A percentile compares a stretch with the other conserved stretches of the same genome.
Conservation (phyloP, 53 echinoderm and acorn worm genomes). For the Mesocentrotus franciscanus region DNA sequence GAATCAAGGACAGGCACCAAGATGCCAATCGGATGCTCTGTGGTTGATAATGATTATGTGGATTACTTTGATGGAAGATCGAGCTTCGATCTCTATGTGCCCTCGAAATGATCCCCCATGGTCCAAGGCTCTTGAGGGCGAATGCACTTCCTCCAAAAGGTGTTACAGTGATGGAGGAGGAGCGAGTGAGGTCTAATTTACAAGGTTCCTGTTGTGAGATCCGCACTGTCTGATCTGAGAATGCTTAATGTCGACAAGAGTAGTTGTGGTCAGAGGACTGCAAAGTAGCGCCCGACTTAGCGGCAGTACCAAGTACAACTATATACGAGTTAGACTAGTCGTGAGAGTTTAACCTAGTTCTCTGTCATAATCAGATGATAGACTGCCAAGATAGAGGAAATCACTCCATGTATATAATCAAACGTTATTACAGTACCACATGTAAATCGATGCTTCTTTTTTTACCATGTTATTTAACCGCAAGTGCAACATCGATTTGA, state of each 20-base stretch:
- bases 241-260: slow-evolving; percentile 8
- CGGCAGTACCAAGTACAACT: slow-evolving; percentile 37
- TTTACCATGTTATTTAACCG: slow-evolving; percentile 26
- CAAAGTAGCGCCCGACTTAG: slow-evolving; percentile 30
- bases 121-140: not conserved
- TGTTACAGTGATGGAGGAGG: not conserved
- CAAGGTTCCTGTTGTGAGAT: not conserved
- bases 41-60: not conserved
- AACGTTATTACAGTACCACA: slow-evolving; percentile 5
- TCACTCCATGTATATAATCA: not conserved
- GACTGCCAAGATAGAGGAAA: slow-evolving; percentile 3
- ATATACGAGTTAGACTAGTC: slow-evolving; percentile 7
- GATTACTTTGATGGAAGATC: not conserved
- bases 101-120: not conserved
- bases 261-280: slow-evolving; percentile 16
- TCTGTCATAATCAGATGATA: not conserved
- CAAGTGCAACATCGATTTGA: slow-evolving; percentile 20
- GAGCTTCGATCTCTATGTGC: not conserved
- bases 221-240: not conserved
- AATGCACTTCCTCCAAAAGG: not conserved
- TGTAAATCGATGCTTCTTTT: slow-evolving; percentile 17
- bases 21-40: not conserved
- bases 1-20: not conserved
- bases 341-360: slow-evolving; percentile 25
- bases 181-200: not conserved